Percentiles rank a stretch among this genome's conserved stretches.
Evolutionary conservation across 2,797 vertebrate genomes (phyloP).

Genomic region (Lycodopsis pacificus): DNA sequence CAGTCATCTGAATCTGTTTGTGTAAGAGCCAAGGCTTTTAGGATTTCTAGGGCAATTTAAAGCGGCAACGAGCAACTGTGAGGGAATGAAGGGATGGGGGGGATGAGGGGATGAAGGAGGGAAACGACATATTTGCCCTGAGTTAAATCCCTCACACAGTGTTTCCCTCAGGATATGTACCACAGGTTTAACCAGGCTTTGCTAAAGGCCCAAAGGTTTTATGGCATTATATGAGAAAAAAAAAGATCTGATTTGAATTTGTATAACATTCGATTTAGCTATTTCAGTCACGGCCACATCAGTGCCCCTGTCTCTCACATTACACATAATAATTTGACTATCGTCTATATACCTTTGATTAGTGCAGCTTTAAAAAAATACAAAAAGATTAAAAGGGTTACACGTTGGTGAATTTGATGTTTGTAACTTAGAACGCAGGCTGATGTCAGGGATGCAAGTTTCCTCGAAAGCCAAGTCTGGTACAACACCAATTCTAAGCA

Average conservation of each 20-base stretch:
- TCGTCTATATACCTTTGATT: neutral
- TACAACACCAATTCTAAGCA: slow-evolving; percentile 10
- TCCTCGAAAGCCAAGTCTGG: slow-evolving; percentile 12
- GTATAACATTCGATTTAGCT: neutral
- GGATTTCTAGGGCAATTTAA: slow-evolving; percentile 10
- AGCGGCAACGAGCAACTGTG: slow-evolving; percentile 3
- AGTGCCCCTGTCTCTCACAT: neutral
- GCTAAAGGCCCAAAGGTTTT: neutral
- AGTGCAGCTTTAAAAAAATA: neutral
- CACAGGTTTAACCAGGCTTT: neutral
- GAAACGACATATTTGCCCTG: neutral
- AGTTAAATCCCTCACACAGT: neutral
- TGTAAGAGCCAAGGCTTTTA: neutral
- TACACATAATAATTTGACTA: neutral
- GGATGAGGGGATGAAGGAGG: no score
- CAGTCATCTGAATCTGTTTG: neutral
- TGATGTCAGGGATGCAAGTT: slow-evolving; percentile 9
- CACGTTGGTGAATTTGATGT: neutral
- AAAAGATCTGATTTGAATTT: neutral
- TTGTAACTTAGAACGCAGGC: neutral
- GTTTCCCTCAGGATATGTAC: slow-evolving; percentile 1
- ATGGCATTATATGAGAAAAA: neutral
- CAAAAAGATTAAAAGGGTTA: neutral
- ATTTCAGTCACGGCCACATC: neutral
- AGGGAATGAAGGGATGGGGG: neutral